A percentile compares a stretch with the other conserved stretches of the same genome.
Evolutionary conservation across 2,888 invertebrate species (phyloP).

Genomic region (Yponomeuta plumbellus): DNA sequence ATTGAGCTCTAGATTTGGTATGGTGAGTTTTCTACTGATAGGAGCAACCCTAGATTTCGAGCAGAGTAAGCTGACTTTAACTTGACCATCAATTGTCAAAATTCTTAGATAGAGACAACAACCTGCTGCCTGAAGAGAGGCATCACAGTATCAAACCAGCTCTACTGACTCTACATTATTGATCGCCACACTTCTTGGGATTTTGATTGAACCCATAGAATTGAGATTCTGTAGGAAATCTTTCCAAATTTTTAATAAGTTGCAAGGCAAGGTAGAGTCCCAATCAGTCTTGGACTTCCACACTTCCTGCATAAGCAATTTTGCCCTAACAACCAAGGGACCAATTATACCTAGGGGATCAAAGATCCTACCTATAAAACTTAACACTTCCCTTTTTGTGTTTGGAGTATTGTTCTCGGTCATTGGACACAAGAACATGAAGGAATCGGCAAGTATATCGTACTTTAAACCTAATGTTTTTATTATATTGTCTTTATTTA

Average conservation of each 20-base stretch:
- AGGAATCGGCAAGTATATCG: neutral
- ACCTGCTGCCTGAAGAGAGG: neutral
- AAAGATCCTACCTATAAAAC: slow-evolving; percentile 5
- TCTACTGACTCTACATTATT: neutral
- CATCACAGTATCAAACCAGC: neutral
- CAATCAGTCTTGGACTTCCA: neutral
- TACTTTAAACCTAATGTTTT: slow-evolving; percentile 4
- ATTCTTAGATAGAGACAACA: slow-evolving; percentile 2
- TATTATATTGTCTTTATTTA: neutral
- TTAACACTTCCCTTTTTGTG: slow-evolving; percentile 1
- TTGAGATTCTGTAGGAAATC: too few species aligned
- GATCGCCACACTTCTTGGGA: too few species aligned
- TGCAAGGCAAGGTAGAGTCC: neutral
- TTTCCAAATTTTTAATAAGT: too few species aligned
- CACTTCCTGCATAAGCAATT: neutral
- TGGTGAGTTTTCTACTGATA: neutral
- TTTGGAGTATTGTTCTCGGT: neutral
- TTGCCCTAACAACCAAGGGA: neutral
- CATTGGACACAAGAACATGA: neutral
- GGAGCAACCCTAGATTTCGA: neutral
- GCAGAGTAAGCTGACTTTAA: too few species aligned
- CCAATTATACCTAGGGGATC: slow-evolving; percentile 3
- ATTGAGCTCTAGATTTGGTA: slow-evolving; percentile 2
- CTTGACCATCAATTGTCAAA: neutral
- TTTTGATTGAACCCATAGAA: too few species aligned